A percentile compares a stretch with the other conserved stretches of the same genome.
Evolutionary conservation across 1,140 invertebrate species (phyloP).

Genomic region (Drosophila orosa): DNA sequence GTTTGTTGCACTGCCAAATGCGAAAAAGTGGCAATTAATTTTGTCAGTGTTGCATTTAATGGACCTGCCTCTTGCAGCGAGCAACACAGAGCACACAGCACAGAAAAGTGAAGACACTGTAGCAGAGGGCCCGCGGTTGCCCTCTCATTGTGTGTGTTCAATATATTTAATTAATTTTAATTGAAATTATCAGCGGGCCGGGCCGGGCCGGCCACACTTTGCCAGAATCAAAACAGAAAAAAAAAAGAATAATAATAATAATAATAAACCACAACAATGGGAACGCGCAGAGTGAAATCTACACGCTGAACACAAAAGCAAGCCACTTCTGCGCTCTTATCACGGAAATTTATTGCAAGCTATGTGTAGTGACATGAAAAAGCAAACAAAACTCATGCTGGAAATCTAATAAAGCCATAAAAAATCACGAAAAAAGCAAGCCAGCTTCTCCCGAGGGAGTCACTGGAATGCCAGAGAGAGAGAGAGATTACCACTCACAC

Average conservation of each 20-base stretch:
- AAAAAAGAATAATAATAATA: neutral
- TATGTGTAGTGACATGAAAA: conserved; percentile 25
- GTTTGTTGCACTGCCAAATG: conserved; percentile 80
- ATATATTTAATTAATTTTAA: conserved; percentile 72
- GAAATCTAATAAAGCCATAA: conserved; percentile 50
- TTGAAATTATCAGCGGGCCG: conserved; percentile 63
- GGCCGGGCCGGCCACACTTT: conserved; percentile 30
- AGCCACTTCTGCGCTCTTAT: conserved; percentile 32
- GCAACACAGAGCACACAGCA: too few species aligned
- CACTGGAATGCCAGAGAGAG: conserved; percentile 6
- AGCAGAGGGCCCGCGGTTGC: neutral
- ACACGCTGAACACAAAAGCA: conserved; percentile 18
- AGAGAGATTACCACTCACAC: conserved; percentile 4
- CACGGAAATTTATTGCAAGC: conserved; percentile 46
- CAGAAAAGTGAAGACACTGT: neutral
- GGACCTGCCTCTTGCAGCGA: conserved; percentile 48
- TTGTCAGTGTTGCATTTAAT: conserved; percentile 82
- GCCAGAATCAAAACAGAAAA: conserved; percentile 16
- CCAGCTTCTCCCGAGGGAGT: conserved; percentile 1
- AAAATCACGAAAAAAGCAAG: conserved; percentile 27
- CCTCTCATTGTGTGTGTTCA: conserved; percentile 19
- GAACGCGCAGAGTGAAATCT: conserved; percentile 17
- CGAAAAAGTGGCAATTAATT: conserved; percentile 81
- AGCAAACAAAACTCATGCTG: conserved; percentile 26
- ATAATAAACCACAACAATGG: conserved; percentile 16